Conservation (phyloP, 2,888 invertebrate genomes). For the Lasioglossum calceatum region DNA sequence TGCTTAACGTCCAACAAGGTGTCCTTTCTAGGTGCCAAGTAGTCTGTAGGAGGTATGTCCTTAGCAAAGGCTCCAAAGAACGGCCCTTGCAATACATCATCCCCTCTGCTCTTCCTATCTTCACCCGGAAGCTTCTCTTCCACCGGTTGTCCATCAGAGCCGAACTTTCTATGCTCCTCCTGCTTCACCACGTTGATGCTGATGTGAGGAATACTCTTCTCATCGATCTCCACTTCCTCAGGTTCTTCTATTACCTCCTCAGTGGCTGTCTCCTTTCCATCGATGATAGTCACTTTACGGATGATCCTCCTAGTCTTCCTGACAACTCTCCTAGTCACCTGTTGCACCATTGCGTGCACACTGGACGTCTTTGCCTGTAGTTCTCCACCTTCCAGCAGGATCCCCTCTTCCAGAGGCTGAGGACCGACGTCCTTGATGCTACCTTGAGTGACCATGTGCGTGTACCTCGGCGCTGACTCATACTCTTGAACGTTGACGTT, state of each 20-base stretch:
- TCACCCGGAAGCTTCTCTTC: constrained; percentile 5
- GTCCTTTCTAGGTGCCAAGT: constrained; percentile 41
- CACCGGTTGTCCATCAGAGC: constrained; percentile 49
- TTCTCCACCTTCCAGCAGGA: constrained; percentile 82
- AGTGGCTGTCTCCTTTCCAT: constrained; percentile 93
- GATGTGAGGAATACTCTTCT: constrained; percentile 90
- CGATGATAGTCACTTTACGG: constrained; percentile 90
- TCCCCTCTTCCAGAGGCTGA: constrained; percentile 72
- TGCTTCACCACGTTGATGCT: constrained; percentile 88
- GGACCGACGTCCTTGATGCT: constrained; percentile 85
- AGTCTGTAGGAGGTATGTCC: constrained; percentile 64
- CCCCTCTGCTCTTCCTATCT: constrained; percentile 31
- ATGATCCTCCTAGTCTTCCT: constrained; percentile 91
- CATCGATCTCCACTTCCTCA: constrained; percentile 90
- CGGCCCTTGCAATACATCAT: constrained; percentile 71
- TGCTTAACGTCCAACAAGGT: background rate
- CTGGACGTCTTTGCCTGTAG: constrained; percentile 88
- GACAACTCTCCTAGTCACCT: constrained; percentile 92
- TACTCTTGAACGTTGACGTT: constrained; percentile 89
- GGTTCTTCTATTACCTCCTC: constrained; percentile 95
- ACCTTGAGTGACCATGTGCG: constrained; percentile 86
- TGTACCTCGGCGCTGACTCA: constrained; percentile 87
- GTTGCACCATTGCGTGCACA: constrained; percentile 92
- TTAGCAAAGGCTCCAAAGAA: constrained; percentile 77
- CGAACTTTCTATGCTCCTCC: constrained; percentile 82